Conservation (phyloP, 30 jellyfish, hydroid and myxozoan genomes). For the Catostylus mosaicus region DNA sequence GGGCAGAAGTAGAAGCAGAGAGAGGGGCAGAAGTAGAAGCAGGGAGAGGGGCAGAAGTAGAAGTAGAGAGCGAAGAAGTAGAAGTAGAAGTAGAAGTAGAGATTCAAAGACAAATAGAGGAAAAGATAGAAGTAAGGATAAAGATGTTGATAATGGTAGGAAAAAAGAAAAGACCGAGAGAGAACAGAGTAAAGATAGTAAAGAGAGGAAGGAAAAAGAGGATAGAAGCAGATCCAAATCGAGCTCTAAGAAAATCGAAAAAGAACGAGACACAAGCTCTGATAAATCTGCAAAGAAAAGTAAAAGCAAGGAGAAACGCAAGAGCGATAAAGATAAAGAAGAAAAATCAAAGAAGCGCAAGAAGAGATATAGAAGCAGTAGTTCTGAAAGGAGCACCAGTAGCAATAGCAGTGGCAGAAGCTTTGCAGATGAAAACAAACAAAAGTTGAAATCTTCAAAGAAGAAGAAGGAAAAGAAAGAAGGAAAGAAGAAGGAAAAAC, state of each 20-base stretch:
- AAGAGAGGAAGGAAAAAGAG: slow-evolving; percentile 20
- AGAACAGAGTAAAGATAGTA: slow-evolving; percentile 10
- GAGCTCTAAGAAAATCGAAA: not conserved
- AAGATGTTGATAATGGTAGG: not conserved
- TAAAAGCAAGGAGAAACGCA: slow-evolving; percentile 8
- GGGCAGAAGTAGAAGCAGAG: slow-evolving; percentile 3
- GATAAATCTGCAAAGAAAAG: not conserved
- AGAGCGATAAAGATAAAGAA: not conserved
- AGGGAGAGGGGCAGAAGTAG: slow-evolving; percentile 3
- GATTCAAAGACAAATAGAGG: not conserved
- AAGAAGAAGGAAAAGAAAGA: slow-evolving; percentile 13
- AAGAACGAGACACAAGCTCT: slow-evolving; percentile 21
- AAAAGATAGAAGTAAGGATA: slow-evolving; percentile 16
- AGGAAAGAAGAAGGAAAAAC: not conserved
- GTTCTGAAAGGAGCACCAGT: slow-evolving; percentile 9
- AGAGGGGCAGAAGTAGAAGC: not conserved
- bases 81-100: not conserved
- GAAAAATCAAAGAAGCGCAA: not conserved
- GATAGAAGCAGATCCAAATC: not conserved
- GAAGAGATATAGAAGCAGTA: not conserved
- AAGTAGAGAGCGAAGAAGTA: slow-evolving; percentile 1
- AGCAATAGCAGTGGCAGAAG: slow-evolving; percentile 12
- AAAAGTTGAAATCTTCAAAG: not conserved
- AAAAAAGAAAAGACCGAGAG: not conserved
- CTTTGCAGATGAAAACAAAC: not conserved